Base-by-base conservation (phyloP, 2,113 vertebrate species). In the Pangasianodon hypophthalmus region DNA sequence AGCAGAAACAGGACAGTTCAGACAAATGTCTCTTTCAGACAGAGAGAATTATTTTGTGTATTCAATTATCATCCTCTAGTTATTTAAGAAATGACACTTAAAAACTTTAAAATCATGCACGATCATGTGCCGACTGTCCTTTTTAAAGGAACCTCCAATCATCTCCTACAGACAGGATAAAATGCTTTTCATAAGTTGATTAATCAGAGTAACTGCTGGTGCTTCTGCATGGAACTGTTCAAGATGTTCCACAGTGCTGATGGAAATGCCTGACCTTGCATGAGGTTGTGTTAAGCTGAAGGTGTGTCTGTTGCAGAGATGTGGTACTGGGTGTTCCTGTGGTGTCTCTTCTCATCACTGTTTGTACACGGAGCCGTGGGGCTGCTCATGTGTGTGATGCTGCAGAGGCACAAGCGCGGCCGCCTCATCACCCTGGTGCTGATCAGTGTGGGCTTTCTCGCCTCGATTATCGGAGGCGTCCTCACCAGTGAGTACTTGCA, bases 301-400 rank as follows among this genome's bases (percentile, higher is more conserved):
- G 73, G 10, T 87, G 37, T 90, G 64, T 88, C 3, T 87, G 93
- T 92, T 94, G 90, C 97, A 99, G 98, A 99, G 95, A 99, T 99
- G 98, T 99, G 98, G 98, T 99, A 99, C 96, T 99, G 98, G 98
- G 97, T 99, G 94, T 99, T 99, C 96, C 98, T 99, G 88, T 99
- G 98, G 98, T 98, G 97, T 92, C 98, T 99, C 92, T 99, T 99
- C 97, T 99, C 98, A 88, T 99, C 98, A 84, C 97, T 99, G 92
- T 97, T 99, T 88, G 96, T 99, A 93, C 98, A 99, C 88, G 97
- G 98, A 90, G 97, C 97, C 85, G 96, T 96, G 84, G 98, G 97
- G 88, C 96, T 99, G 80, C 95, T 99, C 93, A 99, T 99, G 98
- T 97, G 99, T 90, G 96, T 99, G 91, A 97, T 97, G 96, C 96